Base-by-base conservation (phyloP, 2,888 invertebrate genomes). In the Cantharis rustica region DNA sequence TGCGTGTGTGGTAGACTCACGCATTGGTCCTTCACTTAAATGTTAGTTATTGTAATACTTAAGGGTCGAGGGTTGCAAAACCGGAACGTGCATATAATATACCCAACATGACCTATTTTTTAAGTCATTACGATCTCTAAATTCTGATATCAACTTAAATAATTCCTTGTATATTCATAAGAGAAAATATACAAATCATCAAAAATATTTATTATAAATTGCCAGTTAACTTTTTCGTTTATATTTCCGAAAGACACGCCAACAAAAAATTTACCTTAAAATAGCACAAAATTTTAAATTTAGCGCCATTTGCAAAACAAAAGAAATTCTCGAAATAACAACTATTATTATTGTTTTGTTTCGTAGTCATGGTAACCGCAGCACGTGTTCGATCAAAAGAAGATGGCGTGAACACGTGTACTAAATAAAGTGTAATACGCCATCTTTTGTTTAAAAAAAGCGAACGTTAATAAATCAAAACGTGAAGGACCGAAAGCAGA, bases 1-100 rank as follows among this genome's bases (percentile, higher is more conserved):
- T 73, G 76, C 73, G 76, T 73, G 76, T 72, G 61, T 74, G 64
- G 69, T 73, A 61, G 64, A 16, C 69, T 73, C 76, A 73, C 73
- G 71, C 76, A 75, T 61, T 76, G 72, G 64, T 63, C 75, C 69
- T 72, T 71, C 47, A 47, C 20, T 47, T 17, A 66, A 61, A 27
- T 27, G 15, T 66, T 31, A 11, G 26, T 27, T 15, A 68, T 26
- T 68, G 20, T 63, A 63, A 63, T 16, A 63, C 17, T 64, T 64
- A 64, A 13, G 13, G 64, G 70, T 74, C 61, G 31, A 47, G 63
- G 64, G 63, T 69, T 16, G 61, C 23, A 70, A 70, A 70, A 68
- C 66, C 68, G 47, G 66, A 66, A 72, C 72, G 68, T 73, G 76
- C 69, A 76, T 72, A 76, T 76, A 73, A 75, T 68, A 75, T 71